Base-by-base conservation (phyloP, 2,113 vertebrate species). In the Serinus canaria region DNA sequence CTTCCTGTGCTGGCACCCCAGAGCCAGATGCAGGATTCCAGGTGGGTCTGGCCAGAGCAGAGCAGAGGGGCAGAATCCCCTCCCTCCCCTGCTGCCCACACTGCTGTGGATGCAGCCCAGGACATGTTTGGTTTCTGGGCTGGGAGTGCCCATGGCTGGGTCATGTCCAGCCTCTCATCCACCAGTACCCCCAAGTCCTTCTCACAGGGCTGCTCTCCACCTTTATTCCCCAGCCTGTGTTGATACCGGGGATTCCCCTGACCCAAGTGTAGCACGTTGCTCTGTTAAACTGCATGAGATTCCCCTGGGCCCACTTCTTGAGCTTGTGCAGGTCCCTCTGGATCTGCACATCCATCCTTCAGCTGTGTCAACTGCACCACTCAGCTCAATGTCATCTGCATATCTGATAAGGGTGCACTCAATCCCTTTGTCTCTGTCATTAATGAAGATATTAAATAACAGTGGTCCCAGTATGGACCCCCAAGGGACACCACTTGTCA, bases 181-280 rank as follows among this genome's bases (percentile, higher is more conserved):
- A 21, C 1, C 37, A 7, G 28, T 28, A 68, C 1, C 2, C 9
- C 13, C 24, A 41, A 7, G 24, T 10, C 39, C 13, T 68, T 37
- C 44, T 33, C 1, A 0, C 60, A 39, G 62, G 10, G 30, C 13
- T 76, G 17, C 47, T 53, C 62, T 74, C 1, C 0, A 18, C 68
- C n/a, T 62, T 22, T n/a, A n/a, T 75, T 53, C 16, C 13, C 16
- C 46, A 68, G 62, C 30, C 78, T 53, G 8, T 47, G 55, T 0
- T 46, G 33, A 30, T 75, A 75, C 16, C 0, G 0, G 23, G 15
- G 23, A 33, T 67, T 59, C 4, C 53, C n/a, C 39, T 24, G 28
- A n/a, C 4, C 5, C 16, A 53, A 17, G 14, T 69, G 5, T 21
- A 76, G 55, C 30, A 22, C 24, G 8, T 35, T 62, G 62, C 21